Percentiles rank a stretch among this genome's conserved stretches.
These are phyloP conservation scores for Aphodius granarius DNA, from an alignment of 2,888 invertebrate species.

Conservation along the genomic window DNA sequence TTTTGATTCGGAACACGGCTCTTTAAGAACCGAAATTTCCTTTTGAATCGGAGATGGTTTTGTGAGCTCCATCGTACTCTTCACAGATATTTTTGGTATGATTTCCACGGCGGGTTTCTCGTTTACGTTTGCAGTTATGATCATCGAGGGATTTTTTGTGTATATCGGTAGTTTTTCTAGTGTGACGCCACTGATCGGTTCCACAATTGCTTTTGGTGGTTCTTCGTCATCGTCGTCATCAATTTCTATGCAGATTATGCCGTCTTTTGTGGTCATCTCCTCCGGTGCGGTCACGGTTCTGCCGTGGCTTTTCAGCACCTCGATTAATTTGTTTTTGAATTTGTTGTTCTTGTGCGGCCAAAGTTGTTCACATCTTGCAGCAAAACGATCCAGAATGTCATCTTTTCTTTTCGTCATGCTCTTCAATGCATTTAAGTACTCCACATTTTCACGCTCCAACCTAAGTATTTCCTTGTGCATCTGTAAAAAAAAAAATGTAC, in stretches of 20 bases:
- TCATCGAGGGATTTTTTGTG: slow-evolving; percentile 5
- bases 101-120: background rate
- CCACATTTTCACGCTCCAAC: background rate
- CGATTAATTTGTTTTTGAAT: slow-evolving; percentile 16
- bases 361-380: slow-evolving; percentile 9
- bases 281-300: background rate
- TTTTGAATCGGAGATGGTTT: slow-evolving; percentile 1
- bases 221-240: slow-evolving; percentile 20
- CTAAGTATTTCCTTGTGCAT: slow-evolving; percentile 17
- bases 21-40: background rate
- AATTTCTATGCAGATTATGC: slow-evolving; percentile 19
- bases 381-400: background rate
- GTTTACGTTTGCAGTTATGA: slow-evolving; percentile 4
- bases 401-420: background rate
- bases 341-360: slow-evolving; percentile 15
- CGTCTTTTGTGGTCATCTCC: background rate
- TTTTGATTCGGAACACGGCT: background rate
- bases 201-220: background rate
- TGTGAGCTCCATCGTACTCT: slow-evolving; percentile 15
- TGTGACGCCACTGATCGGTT: background rate
- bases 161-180: background rate
- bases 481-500: slow-evolving; percentile 7
- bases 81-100: slow-evolving; percentile 16
- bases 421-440: slow-evolving; percentile 1
- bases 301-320: slow-evolving; percentile 14